Evolutionary conservation across 2,888 invertebrate genomes (phyloP).

Genomic region (Cerastis rubricosa): DNA sequence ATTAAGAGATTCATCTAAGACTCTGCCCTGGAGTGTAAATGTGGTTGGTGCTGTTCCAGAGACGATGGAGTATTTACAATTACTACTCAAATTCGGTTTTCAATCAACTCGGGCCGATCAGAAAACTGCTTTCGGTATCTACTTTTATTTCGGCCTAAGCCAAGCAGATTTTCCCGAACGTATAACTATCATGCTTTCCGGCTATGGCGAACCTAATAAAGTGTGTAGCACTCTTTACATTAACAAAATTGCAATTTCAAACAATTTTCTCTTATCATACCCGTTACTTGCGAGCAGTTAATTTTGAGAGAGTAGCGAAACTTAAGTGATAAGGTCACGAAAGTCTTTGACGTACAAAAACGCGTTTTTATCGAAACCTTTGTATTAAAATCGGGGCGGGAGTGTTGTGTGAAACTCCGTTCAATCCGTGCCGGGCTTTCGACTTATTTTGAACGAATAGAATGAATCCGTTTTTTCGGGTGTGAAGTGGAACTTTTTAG

Average conservation of each 20-base stretch:
- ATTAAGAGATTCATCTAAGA: neutral
- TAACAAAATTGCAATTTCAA: constrained; percentile 62
- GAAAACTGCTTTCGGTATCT: neutral
- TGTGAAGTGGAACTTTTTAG: constrained; percentile 35
- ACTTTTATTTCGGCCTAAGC: neutral
- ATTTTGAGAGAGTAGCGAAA: constrained; percentile 50
- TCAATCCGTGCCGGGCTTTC: constrained; percentile 27
- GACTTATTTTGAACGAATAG: constrained; percentile 38
- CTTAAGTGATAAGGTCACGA: constrained; percentile 61
- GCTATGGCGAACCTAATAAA: neutral
- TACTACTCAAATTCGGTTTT: neutral
- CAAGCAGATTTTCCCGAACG: neutral
- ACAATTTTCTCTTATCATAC: constrained; percentile 61
- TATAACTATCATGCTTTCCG: neutral
- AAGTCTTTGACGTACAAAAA: constrained; percentile 39
- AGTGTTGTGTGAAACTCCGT: constrained; percentile 24
- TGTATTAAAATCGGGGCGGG: constrained; percentile 37
- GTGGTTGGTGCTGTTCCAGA: neutral
- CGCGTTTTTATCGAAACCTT: constrained; percentile 49
- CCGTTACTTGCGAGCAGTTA: constrained; percentile 55
- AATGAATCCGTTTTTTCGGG: constrained; percentile 26
- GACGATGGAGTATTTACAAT: neutral
- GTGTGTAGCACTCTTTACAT: constrained; percentile 14
- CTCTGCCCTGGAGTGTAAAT: neutral
- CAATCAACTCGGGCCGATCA: neutral